Evolutionary conservation across 2,113 vertebrate genomes (phyloP).

Genomic region (Gopherus flavomarginatus): DNA sequence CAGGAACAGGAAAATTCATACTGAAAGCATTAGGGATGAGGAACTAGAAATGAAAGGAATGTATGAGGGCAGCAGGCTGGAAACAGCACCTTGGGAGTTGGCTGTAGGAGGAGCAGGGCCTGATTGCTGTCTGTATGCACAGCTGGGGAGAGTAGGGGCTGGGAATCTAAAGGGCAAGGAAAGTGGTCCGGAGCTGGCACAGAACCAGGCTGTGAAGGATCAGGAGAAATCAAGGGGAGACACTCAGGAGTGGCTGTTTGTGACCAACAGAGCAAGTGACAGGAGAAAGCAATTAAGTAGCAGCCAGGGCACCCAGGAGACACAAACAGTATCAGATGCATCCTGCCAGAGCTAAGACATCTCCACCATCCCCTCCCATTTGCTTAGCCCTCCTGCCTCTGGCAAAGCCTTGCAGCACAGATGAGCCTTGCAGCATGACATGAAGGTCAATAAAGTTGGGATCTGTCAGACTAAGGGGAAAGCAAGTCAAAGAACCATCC

Average conservation of each 20-base stretch:
- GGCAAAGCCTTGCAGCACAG: not conserved
- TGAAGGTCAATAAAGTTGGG: not conserved
- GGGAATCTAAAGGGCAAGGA: accelerated
- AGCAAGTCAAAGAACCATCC: not conserved
- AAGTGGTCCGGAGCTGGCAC: not conserved
- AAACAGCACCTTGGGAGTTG: not conserved
- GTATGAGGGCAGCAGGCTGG: not conserved
- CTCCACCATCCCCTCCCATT: not conserved
- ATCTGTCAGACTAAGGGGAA: not conserved
- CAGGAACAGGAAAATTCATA: not conserved
- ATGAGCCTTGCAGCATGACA: not conserved
- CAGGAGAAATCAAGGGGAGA: accelerated
- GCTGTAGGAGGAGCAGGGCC: not conserved
- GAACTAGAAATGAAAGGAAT: not conserved
- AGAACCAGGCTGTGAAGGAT: not conserved
- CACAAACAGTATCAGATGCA: not conserved
- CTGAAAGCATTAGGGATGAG: not conserved
- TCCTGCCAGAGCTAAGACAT: not conserved
- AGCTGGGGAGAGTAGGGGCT: not conserved
- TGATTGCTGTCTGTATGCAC: not conserved
- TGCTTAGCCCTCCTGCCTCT: not conserved
- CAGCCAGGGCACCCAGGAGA: accelerated
- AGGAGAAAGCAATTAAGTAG: not conserved
- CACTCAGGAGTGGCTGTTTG: not conserved
- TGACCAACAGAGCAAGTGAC: not conserved